Conservation (phyloP, 2,113 vertebrate species). For the Felis catus region F.catus_Fca126_mat1.0 CM031411.1:33142001-33142500, state of each 20-base stretch:
- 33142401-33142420: background rate
- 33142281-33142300: background rate
- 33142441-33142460: background rate
- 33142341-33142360: conserved; percentile 2
- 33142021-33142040: conserved; percentile 15
- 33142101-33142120: background rate
- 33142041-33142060: background rate
- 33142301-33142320: background rate
- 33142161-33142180: background rate
- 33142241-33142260: background rate
- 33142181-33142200: conserved; percentile 5
- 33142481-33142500: conserved; percentile 13
- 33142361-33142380: conserved; percentile 35
- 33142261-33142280: conserved; percentile 4
- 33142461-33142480: conserved; percentile 23
- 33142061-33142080: background rate
- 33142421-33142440: conserved; percentile 1
- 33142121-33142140: background rate
- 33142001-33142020: background rate
- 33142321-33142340: background rate
- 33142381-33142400: conserved; percentile 47
- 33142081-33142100: background rate
- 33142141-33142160: conserved; percentile 23
- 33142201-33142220: conserved; percentile 21
- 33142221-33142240: background rate